Evolutionary conservation across 2,113 vertebrate species (phyloP), one percentile per base, ranked within the genome.

Genomic region (Motacilla tschutschensis): DNA sequence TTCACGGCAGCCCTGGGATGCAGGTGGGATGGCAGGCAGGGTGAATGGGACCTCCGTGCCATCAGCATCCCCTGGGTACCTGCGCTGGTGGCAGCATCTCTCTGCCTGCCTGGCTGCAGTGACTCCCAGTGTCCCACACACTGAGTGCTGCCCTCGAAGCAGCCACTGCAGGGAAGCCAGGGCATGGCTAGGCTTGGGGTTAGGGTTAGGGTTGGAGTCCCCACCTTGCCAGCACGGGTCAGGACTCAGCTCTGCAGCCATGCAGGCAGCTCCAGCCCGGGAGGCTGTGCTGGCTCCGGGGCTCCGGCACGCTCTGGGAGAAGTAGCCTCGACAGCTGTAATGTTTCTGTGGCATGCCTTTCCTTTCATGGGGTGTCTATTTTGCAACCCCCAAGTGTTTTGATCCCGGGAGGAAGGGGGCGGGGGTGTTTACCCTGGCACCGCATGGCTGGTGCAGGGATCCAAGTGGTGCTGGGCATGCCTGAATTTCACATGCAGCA

Each of bases 361-460:
- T 93, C 89, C 89, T 91, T 89, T 87, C 91, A 89, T 94, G 93
- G 89, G 91, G 89, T 89, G 85, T 87, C 87, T 93, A 92, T 93
- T 94, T 92, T 94, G 91, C 83, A 92, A 94, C 83, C 91, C 94
- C 94, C 75, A 91, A 80, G 88, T 89, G 91, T 94, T 94, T 89
- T 94, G 91, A 91, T 85, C 90, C 90, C 43, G 6, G 89, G 87
- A 91, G 91, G 79, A 83, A 79, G 79, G 92, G 79, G 89, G 94
- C 18, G 91, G 90, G 85, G 82, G 94, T 90, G 93, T 92, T 94
- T 89, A 89, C 91, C 90, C 93, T 89, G 90, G 93, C 91, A 87
- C 83, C 21, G 40, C 47, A 16, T 93, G 88, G 88, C 80, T 12
- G 21, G 80, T 31, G 70, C 83, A 75, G 83, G 67, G 85, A 85